Percentiles rank a stretch among this genome's conserved stretches.
Evolutionary conservation across 2,797 vertebrate genomes (phyloP).

Genomic region (Leptatherina wallacei): DNA sequence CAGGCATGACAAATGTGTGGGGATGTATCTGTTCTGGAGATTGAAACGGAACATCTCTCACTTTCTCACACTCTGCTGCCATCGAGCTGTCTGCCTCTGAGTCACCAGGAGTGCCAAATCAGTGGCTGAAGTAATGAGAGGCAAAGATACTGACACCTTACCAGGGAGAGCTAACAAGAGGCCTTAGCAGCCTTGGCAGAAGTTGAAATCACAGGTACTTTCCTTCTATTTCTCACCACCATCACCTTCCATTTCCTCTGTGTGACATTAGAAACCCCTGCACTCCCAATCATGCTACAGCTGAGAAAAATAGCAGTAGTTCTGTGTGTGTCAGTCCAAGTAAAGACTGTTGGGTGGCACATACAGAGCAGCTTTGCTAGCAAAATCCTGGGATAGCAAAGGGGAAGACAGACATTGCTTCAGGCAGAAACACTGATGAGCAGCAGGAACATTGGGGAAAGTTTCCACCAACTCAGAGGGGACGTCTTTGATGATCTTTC

Average conservation of each 20-base stretch:
- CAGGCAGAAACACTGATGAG: slow-evolving; percentile 49
- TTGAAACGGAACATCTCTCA: slow-evolving; percentile 57
- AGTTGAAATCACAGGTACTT: slow-evolving; percentile 19
- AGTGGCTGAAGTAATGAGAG: slow-evolving; percentile 44
- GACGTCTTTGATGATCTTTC: slow-evolving; percentile 16
- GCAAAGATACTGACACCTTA: slow-evolving; percentile 21
- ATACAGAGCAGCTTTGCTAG: slow-evolving; percentile 35
- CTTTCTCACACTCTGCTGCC: slow-evolving; percentile 39
- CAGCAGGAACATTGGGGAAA: slow-evolving; percentile 23
- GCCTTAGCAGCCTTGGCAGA: slow-evolving; percentile 9
- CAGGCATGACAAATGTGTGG: slow-evolving; percentile 55
- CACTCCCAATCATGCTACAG: slow-evolving; percentile 37
- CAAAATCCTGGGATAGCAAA: slow-evolving; percentile 24
- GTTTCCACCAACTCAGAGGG: slow-evolving; percentile 27
- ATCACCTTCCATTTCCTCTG: slow-evolving; percentile 21
- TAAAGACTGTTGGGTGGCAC: slow-evolving; percentile 55
- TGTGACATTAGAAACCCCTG: slow-evolving; percentile 32
- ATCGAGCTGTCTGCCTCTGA: slow-evolving; percentile 43
- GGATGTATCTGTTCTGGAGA: slow-evolving; percentile 50
- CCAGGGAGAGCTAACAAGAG: slow-evolving; percentile 14
- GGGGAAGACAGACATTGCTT: slow-evolving; percentile 39
- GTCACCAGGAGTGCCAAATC: slow-evolving; percentile 40
- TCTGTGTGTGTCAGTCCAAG: slow-evolving; percentile 50
- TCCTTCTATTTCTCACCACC: slow-evolving; percentile 8
- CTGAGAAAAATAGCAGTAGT: slow-evolving; percentile 16